Conservation (phyloP, 92 coral and sea anemone genomes). For the Plumapathes pennacea region DNA sequence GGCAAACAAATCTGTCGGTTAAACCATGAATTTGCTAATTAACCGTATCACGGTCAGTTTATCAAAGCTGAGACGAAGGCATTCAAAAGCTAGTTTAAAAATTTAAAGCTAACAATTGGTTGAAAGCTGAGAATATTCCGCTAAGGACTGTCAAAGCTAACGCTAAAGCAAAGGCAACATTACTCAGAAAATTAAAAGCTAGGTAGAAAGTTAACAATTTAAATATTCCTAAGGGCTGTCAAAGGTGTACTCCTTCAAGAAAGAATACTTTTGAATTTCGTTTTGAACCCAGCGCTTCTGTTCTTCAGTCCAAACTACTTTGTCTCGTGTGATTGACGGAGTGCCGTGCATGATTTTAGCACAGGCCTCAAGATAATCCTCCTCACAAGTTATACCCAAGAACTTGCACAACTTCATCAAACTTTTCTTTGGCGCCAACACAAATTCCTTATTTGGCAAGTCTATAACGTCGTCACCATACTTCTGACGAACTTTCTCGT, state of each 20-base stretch:
- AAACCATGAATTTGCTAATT: too few relatives aligned
- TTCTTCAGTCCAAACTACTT: conserved; percentile 14
- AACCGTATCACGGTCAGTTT: too few relatives aligned
- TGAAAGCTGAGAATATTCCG: too few relatives aligned
- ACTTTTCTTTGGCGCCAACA: conserved; percentile 19
- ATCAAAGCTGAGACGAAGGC: too few relatives aligned
- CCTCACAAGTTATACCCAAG: conserved; percentile 18
- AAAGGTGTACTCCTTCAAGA: conserved; percentile 24
- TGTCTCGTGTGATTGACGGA: conserved; percentile 32
- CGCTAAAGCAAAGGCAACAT: too few relatives aligned
- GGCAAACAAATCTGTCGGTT: too few relatives aligned
- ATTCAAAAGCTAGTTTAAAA: too few relatives aligned
- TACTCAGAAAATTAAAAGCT: too few relatives aligned
- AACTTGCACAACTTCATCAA: conserved; percentile 15
- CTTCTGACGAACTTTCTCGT: conserved; percentile 1
- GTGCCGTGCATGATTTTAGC: conserved; percentile 8
- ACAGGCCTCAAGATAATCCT: conserved; percentile 13
- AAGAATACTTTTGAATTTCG: conserved; percentile 6
- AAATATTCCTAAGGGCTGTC: conserved; percentile 1
- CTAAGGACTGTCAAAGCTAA: too few relatives aligned
- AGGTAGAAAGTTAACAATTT: too few relatives aligned
- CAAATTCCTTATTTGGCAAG: conserved; percentile 21
- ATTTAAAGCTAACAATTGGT: too few relatives aligned
- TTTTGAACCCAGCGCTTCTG: conserved; percentile 8
- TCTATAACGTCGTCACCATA: conserved; percentile 33